Conservation (phyloP, 35 echinoderm and acorn worm species). For the Acanthaster planci region DNA sequence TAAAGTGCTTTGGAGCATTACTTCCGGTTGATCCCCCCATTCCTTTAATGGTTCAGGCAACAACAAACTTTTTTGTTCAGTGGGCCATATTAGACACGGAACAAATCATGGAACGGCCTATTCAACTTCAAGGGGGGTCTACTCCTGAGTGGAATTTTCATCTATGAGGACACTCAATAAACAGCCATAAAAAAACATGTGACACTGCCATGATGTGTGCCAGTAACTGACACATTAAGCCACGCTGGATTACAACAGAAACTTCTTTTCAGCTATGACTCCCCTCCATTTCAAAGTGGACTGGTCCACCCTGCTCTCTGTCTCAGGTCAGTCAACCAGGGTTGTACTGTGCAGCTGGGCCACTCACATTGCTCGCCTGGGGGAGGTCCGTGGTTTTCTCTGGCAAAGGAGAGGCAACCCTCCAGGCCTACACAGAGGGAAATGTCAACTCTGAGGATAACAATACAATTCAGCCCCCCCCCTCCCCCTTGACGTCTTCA, state of each 20-base stretch:
- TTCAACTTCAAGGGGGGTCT: background rate
- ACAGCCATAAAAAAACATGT: too few relatives aligned
- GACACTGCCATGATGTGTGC: too few relatives aligned
- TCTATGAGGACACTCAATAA: background rate
- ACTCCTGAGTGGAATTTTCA: background rate
- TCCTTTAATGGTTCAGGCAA: background rate
- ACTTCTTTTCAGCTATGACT: background rate
- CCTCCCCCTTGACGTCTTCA: too few relatives aligned
- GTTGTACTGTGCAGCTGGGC: background rate
- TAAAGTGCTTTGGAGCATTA: too few relatives aligned
- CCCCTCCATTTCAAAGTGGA: background rate
- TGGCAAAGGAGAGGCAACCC: background rate
- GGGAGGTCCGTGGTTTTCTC: background rate
- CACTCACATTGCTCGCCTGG: constrained; percentile 2
- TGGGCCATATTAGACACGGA: background rate
- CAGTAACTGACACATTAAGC: too few relatives aligned
- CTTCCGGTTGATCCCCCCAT: background rate
- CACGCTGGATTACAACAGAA: background rate
- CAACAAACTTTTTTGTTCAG: background rate
- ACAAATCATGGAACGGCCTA: background rate
- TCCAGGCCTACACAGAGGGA: background rate
- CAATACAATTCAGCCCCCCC: too few relatives aligned
- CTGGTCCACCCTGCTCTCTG: background rate
- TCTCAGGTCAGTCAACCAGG: constrained; percentile 25
- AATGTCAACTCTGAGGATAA: background rate